Evolutionary conservation across 2,888 invertebrate genomes (phyloP).

Genomic region (Frankliniella intonsa): DNA sequence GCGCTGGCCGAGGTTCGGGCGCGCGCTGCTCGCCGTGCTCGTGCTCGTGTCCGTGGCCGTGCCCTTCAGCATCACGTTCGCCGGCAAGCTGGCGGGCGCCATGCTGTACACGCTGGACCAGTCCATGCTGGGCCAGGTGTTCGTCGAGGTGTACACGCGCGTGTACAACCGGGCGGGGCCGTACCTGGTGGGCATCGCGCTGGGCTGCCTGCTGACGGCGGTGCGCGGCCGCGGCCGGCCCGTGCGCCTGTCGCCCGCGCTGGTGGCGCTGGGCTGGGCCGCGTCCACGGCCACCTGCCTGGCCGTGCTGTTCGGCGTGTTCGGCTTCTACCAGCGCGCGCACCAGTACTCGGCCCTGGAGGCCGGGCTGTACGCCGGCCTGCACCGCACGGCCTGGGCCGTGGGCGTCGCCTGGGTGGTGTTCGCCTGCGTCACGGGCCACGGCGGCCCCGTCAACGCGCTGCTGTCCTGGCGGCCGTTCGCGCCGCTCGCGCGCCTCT

Average conservation of each 20-base stretch:
- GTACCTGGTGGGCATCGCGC: slow-evolving; percentile 56
- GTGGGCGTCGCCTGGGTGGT: slow-evolving; percentile 51
- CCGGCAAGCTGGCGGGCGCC: slow-evolving; percentile 45
- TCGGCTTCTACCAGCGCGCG: slow-evolving; percentile 43
- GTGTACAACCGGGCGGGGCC: slow-evolving; percentile 57
- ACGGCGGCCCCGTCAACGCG: slow-evolving; percentile 44
- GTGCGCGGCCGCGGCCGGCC: slow-evolving; percentile 8
- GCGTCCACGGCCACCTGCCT: slow-evolving; percentile 30
- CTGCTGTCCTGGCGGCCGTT: slow-evolving; percentile 36
- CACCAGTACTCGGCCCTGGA: slow-evolving; percentile 44
- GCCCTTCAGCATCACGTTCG: slow-evolving; percentile 44
- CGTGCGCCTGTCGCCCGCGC: slow-evolving; percentile 14
- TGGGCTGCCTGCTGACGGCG: slow-evolving; percentile 49
- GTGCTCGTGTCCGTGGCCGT: slow-evolving; percentile 43
- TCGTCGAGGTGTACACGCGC: slow-evolving; percentile 55
- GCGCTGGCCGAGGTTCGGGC: slow-evolving; percentile 45
- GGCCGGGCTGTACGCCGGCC: slow-evolving; percentile 47
- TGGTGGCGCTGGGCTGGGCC: slow-evolving; percentile 35
- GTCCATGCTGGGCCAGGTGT: slow-evolving; percentile 52
- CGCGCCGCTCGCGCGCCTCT: slow-evolving; percentile 50
- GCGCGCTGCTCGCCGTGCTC: slow-evolving; percentile 40
- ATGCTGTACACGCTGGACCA: slow-evolving; percentile 44
- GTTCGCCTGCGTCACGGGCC: slow-evolving; percentile 50
- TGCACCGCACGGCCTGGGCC: slow-evolving; percentile 50
- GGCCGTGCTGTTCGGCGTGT: slow-evolving; percentile 39